These are phyloP conservation scores for Rhynchomys soricoides DNA, from an alignment of 2,113 vertebrate species.

Conservation along the genomic window DNA sequence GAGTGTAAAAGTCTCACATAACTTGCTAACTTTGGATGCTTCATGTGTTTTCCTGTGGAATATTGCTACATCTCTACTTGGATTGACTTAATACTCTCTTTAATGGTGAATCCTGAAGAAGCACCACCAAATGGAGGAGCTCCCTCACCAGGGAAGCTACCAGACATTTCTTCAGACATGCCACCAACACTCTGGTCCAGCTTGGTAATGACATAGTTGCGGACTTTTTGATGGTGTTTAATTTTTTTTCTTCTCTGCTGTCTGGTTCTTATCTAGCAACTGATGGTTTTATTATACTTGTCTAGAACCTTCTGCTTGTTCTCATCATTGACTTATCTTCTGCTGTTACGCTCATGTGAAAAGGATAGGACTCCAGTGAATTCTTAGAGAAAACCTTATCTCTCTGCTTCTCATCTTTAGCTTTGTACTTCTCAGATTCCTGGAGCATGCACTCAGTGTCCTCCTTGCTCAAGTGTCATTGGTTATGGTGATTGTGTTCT, in stretches of 20 bases:
- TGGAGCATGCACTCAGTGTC: not conserved
- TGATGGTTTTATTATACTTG: not conserved
- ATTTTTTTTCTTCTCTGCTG: not conserved
- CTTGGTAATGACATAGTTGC: not conserved
- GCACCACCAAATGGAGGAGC: not conserved
- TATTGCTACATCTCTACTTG: constrained; percentile 46
- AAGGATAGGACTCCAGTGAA: not conserved
- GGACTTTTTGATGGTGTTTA: not conserved
- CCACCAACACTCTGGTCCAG: not conserved
- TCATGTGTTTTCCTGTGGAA: constrained; percentile 74
- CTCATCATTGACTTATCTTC: not conserved
- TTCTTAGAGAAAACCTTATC: not conserved
- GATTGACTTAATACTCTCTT: constrained; percentile 87
- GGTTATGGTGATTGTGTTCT: not conserved
- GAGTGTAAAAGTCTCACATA: constrained; percentile 71
- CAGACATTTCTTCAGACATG: not conserved
- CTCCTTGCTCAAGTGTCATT: not conserved
- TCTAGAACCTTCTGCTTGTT: not conserved
- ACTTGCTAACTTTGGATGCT: constrained; percentile 30
- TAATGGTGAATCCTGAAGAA: not conserved
- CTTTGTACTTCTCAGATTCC: not conserved
- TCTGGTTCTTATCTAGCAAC: not conserved
- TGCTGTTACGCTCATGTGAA: not conserved
- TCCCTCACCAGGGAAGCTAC: not conserved
- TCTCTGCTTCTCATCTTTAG: not conserved